These are phyloP conservation scores for Sitophilus oryzae DNA, from an alignment of 1,140 invertebrate genomes.

Conservation along the genomic window DNA sequence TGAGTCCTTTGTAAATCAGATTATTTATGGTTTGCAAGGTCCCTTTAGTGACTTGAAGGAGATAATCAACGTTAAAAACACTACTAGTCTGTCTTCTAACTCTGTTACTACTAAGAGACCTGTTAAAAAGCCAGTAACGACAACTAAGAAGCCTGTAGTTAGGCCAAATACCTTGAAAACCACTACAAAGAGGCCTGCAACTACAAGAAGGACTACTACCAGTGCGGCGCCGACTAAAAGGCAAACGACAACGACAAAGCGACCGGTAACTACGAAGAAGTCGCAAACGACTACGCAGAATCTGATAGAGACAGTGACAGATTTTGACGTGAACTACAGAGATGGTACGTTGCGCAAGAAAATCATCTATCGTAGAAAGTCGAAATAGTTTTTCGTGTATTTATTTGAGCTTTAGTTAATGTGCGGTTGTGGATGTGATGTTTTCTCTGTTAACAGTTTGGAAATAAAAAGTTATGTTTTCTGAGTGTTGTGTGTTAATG, in stretches of 20 bases:
- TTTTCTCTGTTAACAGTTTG: no score
- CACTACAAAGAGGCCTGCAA: slow-evolving; percentile 35
- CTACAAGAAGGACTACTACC: slow-evolving; percentile 25
- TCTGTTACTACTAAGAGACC: slow-evolving; percentile 46
- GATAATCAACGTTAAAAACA: slow-evolving; percentile 52
- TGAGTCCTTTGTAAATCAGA: slow-evolving; percentile 73
- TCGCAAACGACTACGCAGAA: slow-evolving; percentile 31
- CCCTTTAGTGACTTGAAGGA: slow-evolving; percentile 75
- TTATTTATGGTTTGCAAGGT: slow-evolving; percentile 71
- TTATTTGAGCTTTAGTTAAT: no score
- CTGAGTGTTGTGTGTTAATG: no score
- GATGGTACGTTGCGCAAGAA: slow-evolving; percentile 67
- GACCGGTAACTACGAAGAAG: slow-evolving; percentile 36
- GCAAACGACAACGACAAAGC: slow-evolving; percentile 42
- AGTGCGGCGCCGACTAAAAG: slow-evolving; percentile 38
- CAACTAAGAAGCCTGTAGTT: slow-evolving; percentile 36
- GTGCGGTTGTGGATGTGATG: no score
- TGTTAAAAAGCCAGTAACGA: slow-evolving; percentile 37
- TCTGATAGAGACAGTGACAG: slow-evolving; percentile 43
- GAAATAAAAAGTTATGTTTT: no score
- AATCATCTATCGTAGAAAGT: no score
- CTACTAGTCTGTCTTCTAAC: slow-evolving; percentile 33
- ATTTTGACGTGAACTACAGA: slow-evolving; percentile 52
- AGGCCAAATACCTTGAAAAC: slow-evolving; percentile 30
- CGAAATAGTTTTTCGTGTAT: no score